phyloP scores from a whole-genome alignment of 2,797 vertebrate genomes.

The Pagetopsis macropterus region DNA sequence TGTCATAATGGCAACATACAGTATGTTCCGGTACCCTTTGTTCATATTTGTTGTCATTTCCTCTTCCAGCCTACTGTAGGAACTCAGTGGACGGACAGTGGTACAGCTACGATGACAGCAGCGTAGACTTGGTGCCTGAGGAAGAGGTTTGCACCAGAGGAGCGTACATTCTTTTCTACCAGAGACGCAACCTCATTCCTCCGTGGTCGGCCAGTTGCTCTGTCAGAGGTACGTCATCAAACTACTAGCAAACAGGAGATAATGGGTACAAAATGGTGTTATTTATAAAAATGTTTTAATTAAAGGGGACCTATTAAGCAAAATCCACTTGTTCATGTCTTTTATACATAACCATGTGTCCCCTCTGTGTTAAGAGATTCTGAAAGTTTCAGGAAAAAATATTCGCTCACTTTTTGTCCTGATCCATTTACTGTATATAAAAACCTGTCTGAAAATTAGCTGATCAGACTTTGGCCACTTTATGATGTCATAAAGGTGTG shows the following conservation, averaged over 20 bases:
- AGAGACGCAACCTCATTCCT: constrained; percentile 88
- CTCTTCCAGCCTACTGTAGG: constrained; percentile 89
- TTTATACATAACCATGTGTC: too few species aligned
- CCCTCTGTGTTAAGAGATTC: too few species aligned
- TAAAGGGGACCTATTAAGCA: too few species aligned
- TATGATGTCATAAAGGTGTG: too few species aligned
- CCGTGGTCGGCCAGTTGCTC: constrained; percentile 89
- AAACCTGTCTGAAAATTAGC: too few species aligned
- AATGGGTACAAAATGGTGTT: neutral
- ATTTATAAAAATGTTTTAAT: neutral
- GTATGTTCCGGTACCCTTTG: neutral
- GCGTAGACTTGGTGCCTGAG: constrained; percentile 87
- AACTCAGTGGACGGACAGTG: constrained; percentile 92
- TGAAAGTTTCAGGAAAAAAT: too few species aligned
- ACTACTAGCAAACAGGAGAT: neutral
- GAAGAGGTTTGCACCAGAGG: constrained; percentile 89
- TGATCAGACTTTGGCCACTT: too few species aligned
- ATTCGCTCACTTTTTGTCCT: too few species aligned
- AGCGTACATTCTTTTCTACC: constrained; percentile 96
- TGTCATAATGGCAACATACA: neutral
- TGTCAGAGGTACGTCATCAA: constrained; percentile 81
- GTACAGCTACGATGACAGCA: constrained; percentile 96
- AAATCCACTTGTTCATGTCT: too few species aligned
- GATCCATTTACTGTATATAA: too few species aligned
- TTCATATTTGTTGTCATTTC: neutral